Evolutionary conservation across 92 coral and sea anemone genomes (phyloP), one percentile per base, ranked within the genome.

Genomic region (Galaxea fascicularis): DNA sequence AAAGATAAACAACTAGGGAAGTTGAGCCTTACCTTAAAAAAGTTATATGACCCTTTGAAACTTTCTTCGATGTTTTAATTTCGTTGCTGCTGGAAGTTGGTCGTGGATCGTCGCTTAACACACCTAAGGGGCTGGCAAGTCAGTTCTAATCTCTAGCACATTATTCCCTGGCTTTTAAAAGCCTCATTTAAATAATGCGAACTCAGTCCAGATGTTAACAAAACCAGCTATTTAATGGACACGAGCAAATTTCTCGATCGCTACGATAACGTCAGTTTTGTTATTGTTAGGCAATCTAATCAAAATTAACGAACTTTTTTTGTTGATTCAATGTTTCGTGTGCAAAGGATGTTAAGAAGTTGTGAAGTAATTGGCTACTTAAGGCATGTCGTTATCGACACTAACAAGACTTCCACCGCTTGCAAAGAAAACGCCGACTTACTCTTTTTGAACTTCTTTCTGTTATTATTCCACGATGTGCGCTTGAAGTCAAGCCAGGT

Each of bases 161-260:
- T 24, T 58, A 65, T 79, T 24, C 70, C 25, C 70, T 25, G 35
- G 31, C 82, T 57, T 82, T 82, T 82, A 54, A 68, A 79, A 66
- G 28, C 78, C 86, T 82, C 59, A 82, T 82, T 82, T 82, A 73
- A 82, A 82, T 82, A 75, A 76, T 80, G 86, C 94, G 79, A 77
- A 85, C 85, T 63, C 22, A 64, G 81, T 76, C 95, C 97, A 93
- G 97, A 93, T 93, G 97, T 87, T 89, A 73, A 59, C 82, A 82
- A 78, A 88, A 79, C 64, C 83, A 78, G 76, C 85, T 39, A 73
- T 57, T 89, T 84, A 89, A 89, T 78, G 64, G 84, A 74, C 18
- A 14, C 57, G 73, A 89, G 78, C 56, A 29, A 82, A 79, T 66
- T 79, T 66, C 59, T 45, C 70, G 93, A 93, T 91, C 84, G 87